Evolutionary conservation across 1,140 invertebrate species (phyloP).

Genomic region (Kradibia gibbosae): DNA sequence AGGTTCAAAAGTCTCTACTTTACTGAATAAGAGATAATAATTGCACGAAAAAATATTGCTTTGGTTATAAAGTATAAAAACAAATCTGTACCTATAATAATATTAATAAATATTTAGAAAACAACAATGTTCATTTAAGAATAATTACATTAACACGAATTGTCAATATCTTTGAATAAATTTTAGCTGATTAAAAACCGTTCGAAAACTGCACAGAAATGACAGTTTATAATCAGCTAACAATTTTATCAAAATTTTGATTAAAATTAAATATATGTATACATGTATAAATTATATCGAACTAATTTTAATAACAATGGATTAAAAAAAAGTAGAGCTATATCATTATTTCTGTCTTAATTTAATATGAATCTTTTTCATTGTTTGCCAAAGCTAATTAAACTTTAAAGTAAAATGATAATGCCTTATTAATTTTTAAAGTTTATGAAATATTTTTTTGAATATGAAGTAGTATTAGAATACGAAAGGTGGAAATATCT

Average conservation of each 20-base stretch:
- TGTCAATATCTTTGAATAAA: neutral
- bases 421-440: no score
- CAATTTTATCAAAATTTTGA: neutral
- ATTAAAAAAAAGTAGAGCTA: no score
- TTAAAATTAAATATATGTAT: neutral
- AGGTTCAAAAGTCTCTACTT: neutral
- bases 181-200: conserved; percentile 8
- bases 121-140: neutral
- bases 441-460: no score
- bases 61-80: conserved; percentile 18
- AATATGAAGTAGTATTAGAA: no score
- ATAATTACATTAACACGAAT: neutral
- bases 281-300: no score
- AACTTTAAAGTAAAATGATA: no score
- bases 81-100: neutral
- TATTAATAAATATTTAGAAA: neutral
- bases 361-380: no score
- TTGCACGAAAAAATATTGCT: conserved; percentile 35
- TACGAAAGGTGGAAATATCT: no score
- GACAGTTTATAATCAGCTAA: conserved; percentile 6
- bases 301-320: no score
- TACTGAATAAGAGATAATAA: conserved; percentile 38
- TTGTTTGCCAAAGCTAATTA: no score
- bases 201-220: conserved; percentile 35
- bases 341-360: no score